Conservation (phyloP, 2,113 vertebrate species). For the Nannobrachium achirus region DNA sequence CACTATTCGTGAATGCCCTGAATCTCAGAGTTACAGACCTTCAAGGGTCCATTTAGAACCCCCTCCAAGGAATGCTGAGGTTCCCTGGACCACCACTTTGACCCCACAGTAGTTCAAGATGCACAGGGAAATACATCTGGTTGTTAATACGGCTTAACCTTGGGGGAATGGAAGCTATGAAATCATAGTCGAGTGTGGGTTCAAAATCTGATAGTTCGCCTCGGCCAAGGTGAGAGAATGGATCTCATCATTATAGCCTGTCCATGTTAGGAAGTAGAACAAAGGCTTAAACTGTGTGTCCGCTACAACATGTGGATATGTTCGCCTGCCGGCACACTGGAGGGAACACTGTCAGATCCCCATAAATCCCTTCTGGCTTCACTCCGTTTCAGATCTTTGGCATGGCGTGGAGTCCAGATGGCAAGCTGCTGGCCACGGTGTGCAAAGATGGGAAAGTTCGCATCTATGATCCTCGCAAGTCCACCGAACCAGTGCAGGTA, state of each 20-base stretch:
- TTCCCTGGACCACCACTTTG: too few species aligned
- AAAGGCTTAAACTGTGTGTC: neutral
- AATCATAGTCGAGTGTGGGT: too few species aligned
- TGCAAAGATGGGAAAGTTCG: slow-evolving; percentile 90
- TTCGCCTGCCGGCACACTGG: neutral
- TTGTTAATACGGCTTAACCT: too few species aligned
- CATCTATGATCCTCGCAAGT: slow-evolving; percentile 86
- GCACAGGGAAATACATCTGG: too few species aligned
- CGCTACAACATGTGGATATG: neutral
- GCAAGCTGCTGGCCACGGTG: slow-evolving; percentile 87
- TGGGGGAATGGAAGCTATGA: too few species aligned
- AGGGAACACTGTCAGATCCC: neutral
- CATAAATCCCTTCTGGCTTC: neutral
- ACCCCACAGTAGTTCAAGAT: too few species aligned
- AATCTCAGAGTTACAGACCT: too few species aligned
- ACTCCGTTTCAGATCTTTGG: slow-evolving; percentile 86
- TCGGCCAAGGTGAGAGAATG: too few species aligned
- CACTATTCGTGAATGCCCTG: too few species aligned
- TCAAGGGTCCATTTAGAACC: too few species aligned
- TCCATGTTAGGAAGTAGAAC: neutral
- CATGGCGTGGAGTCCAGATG: slow-evolving; percentile 91
- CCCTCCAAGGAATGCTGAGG: too few species aligned
- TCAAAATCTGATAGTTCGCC: too few species aligned
- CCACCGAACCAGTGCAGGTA: slow-evolving; percentile 84
- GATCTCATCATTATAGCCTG: neutral